These are phyloP conservation scores for Scaeva pyrastri DNA, from an alignment of 2,888 invertebrate genomes.

Conservation along the genomic window DNA sequence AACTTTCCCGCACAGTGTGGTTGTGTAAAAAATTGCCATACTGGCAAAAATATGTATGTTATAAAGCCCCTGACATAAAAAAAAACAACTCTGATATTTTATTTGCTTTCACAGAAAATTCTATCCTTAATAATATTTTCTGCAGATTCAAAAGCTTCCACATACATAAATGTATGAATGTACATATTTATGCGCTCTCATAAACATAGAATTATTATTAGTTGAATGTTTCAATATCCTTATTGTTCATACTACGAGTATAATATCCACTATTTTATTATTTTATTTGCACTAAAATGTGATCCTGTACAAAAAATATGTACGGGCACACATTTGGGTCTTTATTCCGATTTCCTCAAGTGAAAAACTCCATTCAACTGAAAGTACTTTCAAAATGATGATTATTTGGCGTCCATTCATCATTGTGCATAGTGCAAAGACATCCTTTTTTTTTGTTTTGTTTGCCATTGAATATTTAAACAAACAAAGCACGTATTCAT, in stretches of 20 bases:
- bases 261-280: not conserved
- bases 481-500: slow-evolving; percentile 60
- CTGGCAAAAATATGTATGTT: not conserved
- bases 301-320: slow-evolving; percentile 37
- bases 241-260: slow-evolving; percentile 39
- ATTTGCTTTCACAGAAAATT: not conserved
- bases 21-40: not conserved
- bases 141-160: not conserved
- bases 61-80: not conserved
- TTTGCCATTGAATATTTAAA: slow-evolving; percentile 34
- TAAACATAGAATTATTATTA: slow-evolving; percentile 17
- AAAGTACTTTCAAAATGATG: slow-evolving; percentile 57
- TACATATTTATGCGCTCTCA: too few species aligned
- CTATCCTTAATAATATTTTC: not conserved
- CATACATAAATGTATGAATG: not conserved
- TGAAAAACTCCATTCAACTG: slow-evolving; percentile 67
- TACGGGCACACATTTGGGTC: not conserved
- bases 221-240: slow-evolving; percentile 40
- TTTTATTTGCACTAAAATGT: slow-evolving; percentile 38
- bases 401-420: slow-evolving; percentile 69
- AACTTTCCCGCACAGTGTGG: not conserved
- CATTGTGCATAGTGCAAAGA: slow-evolving; percentile 28
- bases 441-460: slow-evolving; percentile 45
- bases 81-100: slow-evolving; percentile 12
- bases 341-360: slow-evolving; percentile 54